Evolutionary conservation across 2,888 invertebrate species (phyloP).

Genomic region (Drosophila ezoana): DNA sequence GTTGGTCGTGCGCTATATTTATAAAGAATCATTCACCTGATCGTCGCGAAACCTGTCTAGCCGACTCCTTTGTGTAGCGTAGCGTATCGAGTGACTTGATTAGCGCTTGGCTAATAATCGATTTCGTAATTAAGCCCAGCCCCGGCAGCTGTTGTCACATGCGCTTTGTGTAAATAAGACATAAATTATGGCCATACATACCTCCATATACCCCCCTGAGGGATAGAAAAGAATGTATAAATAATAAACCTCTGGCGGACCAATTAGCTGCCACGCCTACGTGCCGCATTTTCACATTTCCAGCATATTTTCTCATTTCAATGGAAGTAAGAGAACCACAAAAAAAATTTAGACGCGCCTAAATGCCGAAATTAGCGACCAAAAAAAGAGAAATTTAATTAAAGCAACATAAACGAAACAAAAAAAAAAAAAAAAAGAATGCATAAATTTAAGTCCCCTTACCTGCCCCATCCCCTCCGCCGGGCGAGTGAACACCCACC

Average conservation of each 20-base stretch:
- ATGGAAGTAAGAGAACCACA: conserved; percentile 63
- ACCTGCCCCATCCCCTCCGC: background rate
- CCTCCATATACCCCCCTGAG: background rate
- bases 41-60: background rate
- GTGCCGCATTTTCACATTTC: conserved; percentile 18
- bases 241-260: conserved; percentile 69
- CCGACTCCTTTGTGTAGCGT: conserved; percentile 13
- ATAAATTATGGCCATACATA: conserved; percentile 39
- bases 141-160: conserved; percentile 54
- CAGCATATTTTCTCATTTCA: conserved; percentile 71
- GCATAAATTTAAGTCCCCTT: conserved; percentile 67
- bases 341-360: conserved; percentile 72
- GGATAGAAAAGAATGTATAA: conserved; percentile 55
- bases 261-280: conserved; percentile 58
- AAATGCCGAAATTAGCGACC: conserved; percentile 75
- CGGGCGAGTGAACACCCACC: conserved; percentile 53
- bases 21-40: conserved; percentile 36
- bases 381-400: conserved; percentile 74
- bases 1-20: conserved; percentile 12
- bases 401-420: conserved; percentile 61
- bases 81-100: conserved; percentile 34
- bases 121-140: conserved; percentile 61
- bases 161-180: conserved; percentile 58
- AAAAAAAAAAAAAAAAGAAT: conserved; percentile 47
- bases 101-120: conserved; percentile 56